Conservation (phyloP, 2,888 invertebrate species). For the Phaonia tiefii region DNA sequence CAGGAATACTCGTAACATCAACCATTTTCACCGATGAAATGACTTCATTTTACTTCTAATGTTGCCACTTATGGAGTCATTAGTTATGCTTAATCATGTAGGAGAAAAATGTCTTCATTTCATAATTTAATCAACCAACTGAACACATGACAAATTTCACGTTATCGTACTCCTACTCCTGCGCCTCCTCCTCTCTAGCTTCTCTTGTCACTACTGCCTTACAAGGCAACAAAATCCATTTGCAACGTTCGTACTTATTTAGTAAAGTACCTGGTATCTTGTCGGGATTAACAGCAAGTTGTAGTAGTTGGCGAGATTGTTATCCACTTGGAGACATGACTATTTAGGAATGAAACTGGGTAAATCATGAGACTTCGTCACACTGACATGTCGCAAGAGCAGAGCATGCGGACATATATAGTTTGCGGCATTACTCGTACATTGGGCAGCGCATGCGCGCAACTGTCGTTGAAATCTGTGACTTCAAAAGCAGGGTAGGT, state of each 20-base stretch:
- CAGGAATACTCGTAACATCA: not conserved
- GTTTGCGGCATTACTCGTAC: too few species aligned
- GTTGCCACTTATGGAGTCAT: conserved; percentile 30
- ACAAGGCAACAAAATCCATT: not conserved
- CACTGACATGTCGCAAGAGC: not conserved
- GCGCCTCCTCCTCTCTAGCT: not conserved
- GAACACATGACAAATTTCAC: too few species aligned
- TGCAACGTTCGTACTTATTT: not conserved
- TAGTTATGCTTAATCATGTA: conserved; percentile 31
- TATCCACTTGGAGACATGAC: not conserved
- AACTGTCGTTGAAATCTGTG: not conserved
- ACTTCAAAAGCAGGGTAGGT: not conserved
- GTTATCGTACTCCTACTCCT: too few species aligned
- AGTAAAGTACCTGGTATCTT: not conserved
- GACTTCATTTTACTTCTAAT: conserved; percentile 21
- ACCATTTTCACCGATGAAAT: conserved; percentile 17
- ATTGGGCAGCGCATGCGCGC: not conserved
- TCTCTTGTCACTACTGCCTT: not conserved
- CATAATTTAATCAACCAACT: not conserved
- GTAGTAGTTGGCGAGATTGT: conserved; percentile 15
- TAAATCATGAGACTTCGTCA: not conserved
- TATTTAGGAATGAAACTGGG: conserved; percentile 1
- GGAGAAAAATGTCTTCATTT: conserved; percentile 25
- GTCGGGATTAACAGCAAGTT: not conserved
- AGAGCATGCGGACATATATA: not conserved